Percentiles rank a stretch among this genome's conserved stretches.
Conservation (phyloP, 2,113 vertebrate genomes). For the Abramis brama region DNA sequence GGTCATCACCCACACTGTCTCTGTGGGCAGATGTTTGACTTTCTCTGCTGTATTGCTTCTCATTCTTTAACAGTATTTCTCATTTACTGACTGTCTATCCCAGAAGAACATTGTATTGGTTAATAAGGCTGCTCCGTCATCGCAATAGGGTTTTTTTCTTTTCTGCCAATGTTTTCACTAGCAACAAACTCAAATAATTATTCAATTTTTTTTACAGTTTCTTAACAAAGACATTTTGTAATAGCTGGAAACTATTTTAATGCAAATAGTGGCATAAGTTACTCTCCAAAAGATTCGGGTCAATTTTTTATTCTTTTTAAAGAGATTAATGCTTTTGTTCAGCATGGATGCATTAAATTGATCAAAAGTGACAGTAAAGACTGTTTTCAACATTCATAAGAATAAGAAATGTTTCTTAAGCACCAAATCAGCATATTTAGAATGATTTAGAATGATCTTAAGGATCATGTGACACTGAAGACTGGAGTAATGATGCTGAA, state of each 20-base stretch:
- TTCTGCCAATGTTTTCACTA: not conserved
- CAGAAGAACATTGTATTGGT: not conserved
- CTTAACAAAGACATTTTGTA: not conserved
- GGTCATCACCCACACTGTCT: slow-evolving; percentile 52
- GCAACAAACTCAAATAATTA: not conserved
- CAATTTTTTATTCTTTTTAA: not conserved
- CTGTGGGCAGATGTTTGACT: slow-evolving; percentile 43
- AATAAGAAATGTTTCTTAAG: not conserved
- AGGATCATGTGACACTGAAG: not conserved
- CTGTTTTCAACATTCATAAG: not conserved
- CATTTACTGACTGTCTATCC: not conserved
- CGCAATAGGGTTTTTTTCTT: not conserved
- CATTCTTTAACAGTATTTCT: not conserved
- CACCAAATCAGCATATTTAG: not conserved
- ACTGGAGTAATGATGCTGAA: not conserved
- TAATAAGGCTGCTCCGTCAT: not conserved
- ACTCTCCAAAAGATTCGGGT: not conserved
- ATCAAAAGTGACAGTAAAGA: not conserved
- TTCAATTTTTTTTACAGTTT: not conserved
- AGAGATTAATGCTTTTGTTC: not conserved
- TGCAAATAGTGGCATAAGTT: not conserved
- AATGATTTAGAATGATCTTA: not conserved
- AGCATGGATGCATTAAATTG: not conserved
- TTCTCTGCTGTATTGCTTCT: slow-evolving; percentile 44
- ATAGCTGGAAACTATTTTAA: not conserved